phyloP scores from a whole-genome alignment of 1,140 invertebrate species.

The Yoshiicerus persimilis region DNA sequence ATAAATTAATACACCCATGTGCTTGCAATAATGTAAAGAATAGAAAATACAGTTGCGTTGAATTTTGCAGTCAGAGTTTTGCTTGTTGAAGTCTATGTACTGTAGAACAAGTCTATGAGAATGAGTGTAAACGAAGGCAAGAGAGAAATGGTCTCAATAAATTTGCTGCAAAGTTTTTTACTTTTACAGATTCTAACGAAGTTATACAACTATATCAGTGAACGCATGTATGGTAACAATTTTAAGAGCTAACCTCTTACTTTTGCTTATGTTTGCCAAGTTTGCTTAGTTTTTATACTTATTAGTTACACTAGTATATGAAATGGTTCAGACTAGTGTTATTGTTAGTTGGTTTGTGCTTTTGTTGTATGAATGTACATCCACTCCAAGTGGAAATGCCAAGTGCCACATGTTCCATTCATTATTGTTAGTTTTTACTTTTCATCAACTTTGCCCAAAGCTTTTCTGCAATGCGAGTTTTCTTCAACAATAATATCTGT shows the following conservation, averaged over 20 bases:
- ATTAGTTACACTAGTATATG: neutral
- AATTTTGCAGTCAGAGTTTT: neutral
- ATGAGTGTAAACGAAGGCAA: conserved; percentile 3
- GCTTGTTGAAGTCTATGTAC: neutral
- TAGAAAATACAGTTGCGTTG: neutral
- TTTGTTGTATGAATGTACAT: neutral
- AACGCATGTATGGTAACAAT: neutral
- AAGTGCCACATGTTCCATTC: conserved; percentile 3
- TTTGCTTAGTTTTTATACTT: neutral
- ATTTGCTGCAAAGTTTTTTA: conserved; percentile 29
- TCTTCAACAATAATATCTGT: no score
- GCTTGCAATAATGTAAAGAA: neutral
- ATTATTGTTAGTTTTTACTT: neutral
- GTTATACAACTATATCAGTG: neutral
- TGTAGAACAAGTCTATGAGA: neutral
- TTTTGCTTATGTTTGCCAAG: neutral
- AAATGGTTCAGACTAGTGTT: neutral
- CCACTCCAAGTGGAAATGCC: neutral
- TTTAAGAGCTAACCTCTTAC: neutral
- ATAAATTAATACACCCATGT: neutral
- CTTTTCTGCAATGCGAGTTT: neutral
- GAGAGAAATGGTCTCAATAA: conserved; percentile 46
- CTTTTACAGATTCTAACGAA: neutral
- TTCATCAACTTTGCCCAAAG: neutral
- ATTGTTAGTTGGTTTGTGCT: neutral